Base-by-base conservation (phyloP, 2,797 vertebrate genomes). In the Danio choprae region DNA sequence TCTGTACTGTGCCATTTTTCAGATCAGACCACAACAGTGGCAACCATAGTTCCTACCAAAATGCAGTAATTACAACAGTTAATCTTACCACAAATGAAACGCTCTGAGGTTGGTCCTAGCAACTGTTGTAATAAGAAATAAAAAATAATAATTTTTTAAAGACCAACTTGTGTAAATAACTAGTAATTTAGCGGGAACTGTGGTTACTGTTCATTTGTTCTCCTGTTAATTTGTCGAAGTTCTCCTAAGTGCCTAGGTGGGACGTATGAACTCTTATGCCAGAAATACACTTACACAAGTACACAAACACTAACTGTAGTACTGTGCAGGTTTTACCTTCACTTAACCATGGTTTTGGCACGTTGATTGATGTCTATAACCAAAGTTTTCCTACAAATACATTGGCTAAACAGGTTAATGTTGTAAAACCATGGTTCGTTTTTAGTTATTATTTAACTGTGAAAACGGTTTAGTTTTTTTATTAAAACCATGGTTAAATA, bases 221-320 rank as follows among this genome's bases (percentile, higher is more conserved):
- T n/a, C n/a, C n/a, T n/a, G n/a, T n/a, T n/a, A n/a, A n/a, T n/a
- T n/a, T n/a, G n/a, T n/a, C n/a, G 29, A 67, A 69, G 64, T 50
- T 68, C 20, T 36, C 12, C 3, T 0, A n/a, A 50, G 67, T 40
- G 48, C 29, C 10, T 13, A 13, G n/a, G 11, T 44, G 2, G 10
- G 11, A 69, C 11, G 6, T 40, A 18, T 36, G 4, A 53, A 70
- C 48, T 51, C 36, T 70, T 40, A 13, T 2, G 10, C 29, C 29
- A 53, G 67, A 53, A 70, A 20, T 48, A 70, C 7, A 70, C 11
- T 38, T 70, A 40, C 29, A 18, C 65, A 38, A 51, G 13, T 20
- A 15, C 6, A 1, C 15, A 29, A 55, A 53, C 51, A 5, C 48
- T 50, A n/a, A 51, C 16, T 12, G 5, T 2, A 15, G 56, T 59